Evolutionary conservation across 2,113 vertebrate species (phyloP), one percentile per base, ranked within the genome.

Genomic region (Neogobius melanostomus): DNA sequence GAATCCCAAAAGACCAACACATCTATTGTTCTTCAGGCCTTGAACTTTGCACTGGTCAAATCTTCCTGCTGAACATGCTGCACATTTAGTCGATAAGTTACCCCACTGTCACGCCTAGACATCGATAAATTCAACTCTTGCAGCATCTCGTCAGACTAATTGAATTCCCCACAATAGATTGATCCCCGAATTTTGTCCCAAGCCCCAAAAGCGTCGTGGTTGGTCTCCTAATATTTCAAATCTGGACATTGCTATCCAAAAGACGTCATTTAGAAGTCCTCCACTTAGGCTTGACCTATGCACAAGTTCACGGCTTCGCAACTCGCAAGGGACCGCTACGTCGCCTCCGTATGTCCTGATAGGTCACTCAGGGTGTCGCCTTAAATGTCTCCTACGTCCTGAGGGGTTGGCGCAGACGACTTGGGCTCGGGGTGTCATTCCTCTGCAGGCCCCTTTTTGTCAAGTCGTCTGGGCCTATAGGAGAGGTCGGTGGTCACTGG

Each of bases 401-500:
- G 83, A 75, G 71, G 56, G 61, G 28, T 79, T 48, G 63, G 69
- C 70, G 76, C 56, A 60, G 66, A 68, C 71, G 68, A 76, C 66
- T 69, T 60, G 43, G 67, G 72, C 47, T 65, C 7, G 47, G 69
- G 77, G 85, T 85, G 88, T 88, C 85, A 90, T 88, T 90, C 88
- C 85, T 89, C 88, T 87, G 89, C 88, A 88, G 88, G 88, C 85
- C 89, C 66, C 80, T 68, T 79, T 61, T 85, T 82, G 83, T 83
- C 74, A 76, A 81, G 53, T 57, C 78, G 68, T 61, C 46, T 66
- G 56, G 56, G 71, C 63, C 52, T 68, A 74, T 64, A 82, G 84
- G 86, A 88, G 89, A 88, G 68, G 56, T 54, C 74, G 75, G 50
- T 64, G 85, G 85, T 85, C 85, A 89, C 78, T 76, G 84, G 87